Percentiles rank a stretch among this genome's conserved stretches.
phyloP scores from a whole-genome alignment of 2,888 invertebrate species.

The Pachydiplax longipennis region DNA sequence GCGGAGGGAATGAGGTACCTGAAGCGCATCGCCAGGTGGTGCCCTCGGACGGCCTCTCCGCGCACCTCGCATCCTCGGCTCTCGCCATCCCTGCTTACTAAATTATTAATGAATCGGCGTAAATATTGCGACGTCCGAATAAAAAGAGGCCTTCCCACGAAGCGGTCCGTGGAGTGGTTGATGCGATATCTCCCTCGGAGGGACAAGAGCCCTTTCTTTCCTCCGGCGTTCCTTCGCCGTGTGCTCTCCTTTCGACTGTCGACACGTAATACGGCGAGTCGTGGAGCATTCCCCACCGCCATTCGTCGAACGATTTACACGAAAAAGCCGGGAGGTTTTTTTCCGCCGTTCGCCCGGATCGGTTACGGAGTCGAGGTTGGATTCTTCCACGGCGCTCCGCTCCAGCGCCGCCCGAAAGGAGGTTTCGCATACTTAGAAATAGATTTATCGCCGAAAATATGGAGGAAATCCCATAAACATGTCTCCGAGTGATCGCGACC shows the following conservation, averaged over 20 bases:
- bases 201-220: not conserved
- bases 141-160: constrained; percentile 46
- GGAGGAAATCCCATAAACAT: not conserved
- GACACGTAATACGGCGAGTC: not conserved
- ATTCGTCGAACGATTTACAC: not conserved
- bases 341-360: no score
- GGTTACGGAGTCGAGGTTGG: not conserved
- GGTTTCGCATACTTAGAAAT: not conserved
- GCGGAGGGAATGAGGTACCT: not conserved
- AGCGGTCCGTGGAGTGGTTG: constrained; percentile 45
- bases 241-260: not conserved
- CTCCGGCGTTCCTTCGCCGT: not conserved
- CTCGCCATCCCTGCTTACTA: constrained; percentile 9
- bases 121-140: constrained; percentile 45
- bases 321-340: not conserved
- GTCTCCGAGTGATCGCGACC: not conserved
- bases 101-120: not conserved
- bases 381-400: not conserved
- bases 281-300: not conserved
- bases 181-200: not conserved
- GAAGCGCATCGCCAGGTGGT: constrained; percentile 22
- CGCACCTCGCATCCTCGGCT: constrained; percentile 33
- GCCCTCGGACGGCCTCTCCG: not conserved
- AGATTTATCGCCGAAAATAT: not conserved
- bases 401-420: not conserved